Evolutionary conservation across 2,797 vertebrate species (phyloP).

Genomic region (Bufotes viridis): DNA sequence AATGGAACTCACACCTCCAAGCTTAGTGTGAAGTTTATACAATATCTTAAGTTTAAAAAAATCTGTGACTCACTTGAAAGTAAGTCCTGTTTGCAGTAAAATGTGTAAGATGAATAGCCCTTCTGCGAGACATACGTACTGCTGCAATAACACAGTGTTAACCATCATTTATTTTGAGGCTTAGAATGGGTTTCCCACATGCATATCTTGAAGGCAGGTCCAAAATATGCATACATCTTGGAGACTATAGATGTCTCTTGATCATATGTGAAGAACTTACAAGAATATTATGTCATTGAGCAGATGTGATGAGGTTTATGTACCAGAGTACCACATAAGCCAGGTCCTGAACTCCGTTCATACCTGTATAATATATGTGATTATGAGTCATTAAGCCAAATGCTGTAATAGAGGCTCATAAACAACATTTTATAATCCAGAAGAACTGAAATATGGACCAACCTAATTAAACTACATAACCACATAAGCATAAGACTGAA

Average conservation of each 20-base stretch:
- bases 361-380: background rate
- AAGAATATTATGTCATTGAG: conserved; percentile 12
- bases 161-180: conserved; percentile 20
- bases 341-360: conserved; percentile 15
- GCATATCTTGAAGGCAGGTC: conserved; percentile 20
- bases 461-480: no score
- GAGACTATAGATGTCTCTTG: conserved; percentile 13
- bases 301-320: conserved; percentile 43
- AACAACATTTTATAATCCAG: no score
- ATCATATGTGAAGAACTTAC: conserved; percentile 26
- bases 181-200: conserved; percentile 43
- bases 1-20: conserved; percentile 6
- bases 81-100: conserved; percentile 23
- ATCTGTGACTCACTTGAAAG: conserved; percentile 44
- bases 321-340: conserved; percentile 13
- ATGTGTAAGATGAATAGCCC: conserved; percentile 9
- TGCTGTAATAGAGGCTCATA: no score
- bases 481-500: no score
- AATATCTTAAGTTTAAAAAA: conserved; percentile 37
- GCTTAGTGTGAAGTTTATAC: conserved; percentile 36
- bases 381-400: background rate
- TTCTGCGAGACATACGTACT: background rate
- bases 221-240: conserved; percentile 13
- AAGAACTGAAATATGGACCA: no score
- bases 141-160: conserved; percentile 28